phyloP scores from a whole-genome alignment of 2,888 invertebrate genomes.

The Dryobotodes eremita region DNA sequence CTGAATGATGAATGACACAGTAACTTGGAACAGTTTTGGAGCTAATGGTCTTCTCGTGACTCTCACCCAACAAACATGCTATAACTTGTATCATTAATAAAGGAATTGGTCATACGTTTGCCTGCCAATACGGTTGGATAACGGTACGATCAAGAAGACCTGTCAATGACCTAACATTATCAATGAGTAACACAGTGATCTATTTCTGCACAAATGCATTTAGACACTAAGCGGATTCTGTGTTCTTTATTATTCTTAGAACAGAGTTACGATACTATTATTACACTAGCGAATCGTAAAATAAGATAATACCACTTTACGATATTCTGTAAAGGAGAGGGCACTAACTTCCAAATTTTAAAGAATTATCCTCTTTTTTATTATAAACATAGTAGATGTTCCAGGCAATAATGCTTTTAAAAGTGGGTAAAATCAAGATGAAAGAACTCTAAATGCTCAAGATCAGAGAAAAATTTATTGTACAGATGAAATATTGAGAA shows the following conservation, averaged over 20 bases:
- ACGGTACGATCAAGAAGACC: conserved; percentile 30
- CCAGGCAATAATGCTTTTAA: neutral
- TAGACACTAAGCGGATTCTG: conserved; percentile 6
- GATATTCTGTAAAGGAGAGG: conserved; percentile 24
- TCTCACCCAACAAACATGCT: neutral
- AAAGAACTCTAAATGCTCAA: neutral
- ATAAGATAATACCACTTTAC: conserved; percentile 33
- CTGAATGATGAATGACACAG: neutral
- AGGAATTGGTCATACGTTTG: conserved; percentile 15
- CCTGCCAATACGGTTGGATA: conserved; percentile 35
- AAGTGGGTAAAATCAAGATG: conserved; percentile 18
- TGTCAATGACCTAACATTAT: conserved; percentile 51
- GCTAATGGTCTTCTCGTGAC: neutral
- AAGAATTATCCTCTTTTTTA: conserved; percentile 1
- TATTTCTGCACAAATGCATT: conserved; percentile 43
- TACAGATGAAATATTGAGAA: conserved; percentile 27
- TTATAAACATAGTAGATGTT: neutral
- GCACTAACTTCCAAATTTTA: conserved; percentile 3
- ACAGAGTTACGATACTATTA: conserved; percentile 26
- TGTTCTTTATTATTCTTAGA: conserved; percentile 32
- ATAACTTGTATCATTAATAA: conserved; percentile 12
- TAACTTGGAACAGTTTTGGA: neutral
- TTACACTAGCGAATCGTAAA: conserved; percentile 21
- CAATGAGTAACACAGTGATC: conserved; percentile 44
- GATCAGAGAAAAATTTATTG: conserved; percentile 6